Evolutionary conservation across 2,888 invertebrate genomes (phyloP).

Genomic region (Pristionchus maxplancki): DNA sequence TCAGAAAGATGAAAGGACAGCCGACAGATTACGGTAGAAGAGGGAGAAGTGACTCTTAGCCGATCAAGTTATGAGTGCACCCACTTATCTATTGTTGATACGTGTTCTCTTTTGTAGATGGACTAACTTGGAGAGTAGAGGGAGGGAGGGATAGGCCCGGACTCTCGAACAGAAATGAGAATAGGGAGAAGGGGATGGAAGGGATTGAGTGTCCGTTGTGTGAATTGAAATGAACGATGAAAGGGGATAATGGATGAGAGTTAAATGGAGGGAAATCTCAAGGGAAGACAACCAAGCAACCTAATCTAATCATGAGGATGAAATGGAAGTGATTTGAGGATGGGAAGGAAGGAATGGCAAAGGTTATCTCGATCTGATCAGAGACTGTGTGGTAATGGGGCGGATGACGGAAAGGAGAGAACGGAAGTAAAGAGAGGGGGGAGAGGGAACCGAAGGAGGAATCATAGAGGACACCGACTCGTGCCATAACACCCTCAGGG

Average conservation of each 20-base stretch:
- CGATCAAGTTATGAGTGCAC: constrained; percentile 33
- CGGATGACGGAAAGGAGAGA: constrained; percentile 25
- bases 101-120: constrained; percentile 43
- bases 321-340: constrained; percentile 25
- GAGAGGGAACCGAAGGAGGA: not conserved
- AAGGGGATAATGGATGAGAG: constrained; percentile 31
- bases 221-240: constrained; percentile 24
- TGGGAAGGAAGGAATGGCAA: not conserved
- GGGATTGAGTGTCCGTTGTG: constrained; percentile 2
- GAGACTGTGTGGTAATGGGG: not conserved
- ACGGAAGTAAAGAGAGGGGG: constrained; percentile 15
- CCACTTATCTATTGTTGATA: constrained; percentile 46
- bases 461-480: not conserved
- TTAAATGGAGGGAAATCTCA: constrained; percentile 23
- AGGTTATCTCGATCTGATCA: constrained; percentile 27
- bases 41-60: constrained; percentile 44
- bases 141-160: not conserved
- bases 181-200: not conserved
- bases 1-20: not conserved
- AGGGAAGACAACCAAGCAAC: constrained; percentile 6
- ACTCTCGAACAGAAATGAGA: not conserved
- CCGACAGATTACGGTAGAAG: constrained; percentile 35
- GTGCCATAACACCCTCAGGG: constrained; percentile 38
- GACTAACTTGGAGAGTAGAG: not conserved
- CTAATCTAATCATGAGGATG: constrained; percentile 27